Evolutionary conservation across 2,797 vertebrate genomes (phyloP).

Genomic region (Erethizon dorsatum): DNA sequence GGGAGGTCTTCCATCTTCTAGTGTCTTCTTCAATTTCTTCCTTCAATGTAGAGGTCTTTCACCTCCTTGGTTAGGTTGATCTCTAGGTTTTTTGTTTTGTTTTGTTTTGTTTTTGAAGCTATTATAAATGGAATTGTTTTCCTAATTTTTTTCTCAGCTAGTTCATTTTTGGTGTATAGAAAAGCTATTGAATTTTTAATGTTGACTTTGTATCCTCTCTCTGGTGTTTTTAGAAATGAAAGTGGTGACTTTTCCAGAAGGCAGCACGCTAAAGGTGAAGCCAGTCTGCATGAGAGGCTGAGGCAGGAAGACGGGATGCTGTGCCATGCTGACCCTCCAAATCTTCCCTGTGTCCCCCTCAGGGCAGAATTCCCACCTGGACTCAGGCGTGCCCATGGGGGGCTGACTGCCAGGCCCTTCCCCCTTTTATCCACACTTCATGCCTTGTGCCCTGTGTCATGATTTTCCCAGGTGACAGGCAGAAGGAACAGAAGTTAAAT

Average conservation of each 20-base stretch:
- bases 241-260: neutral
- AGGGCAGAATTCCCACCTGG: neutral
- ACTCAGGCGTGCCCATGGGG: neutral
- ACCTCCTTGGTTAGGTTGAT: neutral
- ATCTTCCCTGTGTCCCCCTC: neutral
- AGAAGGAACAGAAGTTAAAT: neutral
- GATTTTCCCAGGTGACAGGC: neutral
- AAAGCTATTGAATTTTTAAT: neutral
- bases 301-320: neutral
- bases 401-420: neutral
- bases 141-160: neutral
- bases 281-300: neutral
- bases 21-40: neutral
- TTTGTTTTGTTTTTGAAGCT: neutral
- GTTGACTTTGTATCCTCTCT: neutral
- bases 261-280: neutral
- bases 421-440: neutral
- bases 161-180: neutral
- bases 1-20: neutral
- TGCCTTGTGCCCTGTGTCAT: neutral
- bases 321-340: neutral
- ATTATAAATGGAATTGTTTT: neutral
- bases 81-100: neutral
- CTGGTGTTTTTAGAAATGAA: neutral
- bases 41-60: neutral